phyloP scores from a whole-genome alignment of 2,797 vertebrate species.

The Manis pentadactyla region DNA sequence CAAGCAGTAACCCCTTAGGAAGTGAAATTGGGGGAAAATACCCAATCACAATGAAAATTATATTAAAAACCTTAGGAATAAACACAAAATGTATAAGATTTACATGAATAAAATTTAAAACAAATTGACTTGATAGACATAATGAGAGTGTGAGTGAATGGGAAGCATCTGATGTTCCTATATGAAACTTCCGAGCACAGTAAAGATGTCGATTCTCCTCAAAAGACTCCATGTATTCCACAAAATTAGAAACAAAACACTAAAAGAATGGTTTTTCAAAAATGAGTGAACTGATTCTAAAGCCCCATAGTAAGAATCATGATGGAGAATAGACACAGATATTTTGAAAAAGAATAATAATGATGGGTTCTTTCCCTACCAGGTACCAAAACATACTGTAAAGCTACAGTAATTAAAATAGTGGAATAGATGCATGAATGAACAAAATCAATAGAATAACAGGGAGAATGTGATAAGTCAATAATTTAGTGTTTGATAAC shows the following conservation, averaged over 20 bases:
- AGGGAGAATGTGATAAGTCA: neutral
- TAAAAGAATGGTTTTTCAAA: neutral
- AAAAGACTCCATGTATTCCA: neutral
- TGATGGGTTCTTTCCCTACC: neutral
- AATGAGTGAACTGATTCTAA: neutral
- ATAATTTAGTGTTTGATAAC: neutral
- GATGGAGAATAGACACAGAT: neutral
- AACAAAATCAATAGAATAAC: neutral
- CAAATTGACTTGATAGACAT: neutral
- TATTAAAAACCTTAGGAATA: neutral
- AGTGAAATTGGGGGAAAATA: too few species aligned
- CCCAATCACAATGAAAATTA: neutral
- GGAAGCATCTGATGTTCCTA: neutral
- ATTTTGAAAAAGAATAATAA: neutral
- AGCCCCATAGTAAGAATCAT: neutral
- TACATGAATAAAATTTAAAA: neutral
- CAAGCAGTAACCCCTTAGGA: neutral
- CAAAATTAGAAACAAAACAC: neutral
- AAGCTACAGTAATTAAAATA: neutral
- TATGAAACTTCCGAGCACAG: neutral
- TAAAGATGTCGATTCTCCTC: neutral
- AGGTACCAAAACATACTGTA: neutral
- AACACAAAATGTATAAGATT: neutral
- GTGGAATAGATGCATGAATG: fast-evolving
- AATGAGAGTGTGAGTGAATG: neutral